Evolutionary conservation across 2,888 invertebrate species (phyloP).

Genomic region (Tortricodes alternella): DNA sequence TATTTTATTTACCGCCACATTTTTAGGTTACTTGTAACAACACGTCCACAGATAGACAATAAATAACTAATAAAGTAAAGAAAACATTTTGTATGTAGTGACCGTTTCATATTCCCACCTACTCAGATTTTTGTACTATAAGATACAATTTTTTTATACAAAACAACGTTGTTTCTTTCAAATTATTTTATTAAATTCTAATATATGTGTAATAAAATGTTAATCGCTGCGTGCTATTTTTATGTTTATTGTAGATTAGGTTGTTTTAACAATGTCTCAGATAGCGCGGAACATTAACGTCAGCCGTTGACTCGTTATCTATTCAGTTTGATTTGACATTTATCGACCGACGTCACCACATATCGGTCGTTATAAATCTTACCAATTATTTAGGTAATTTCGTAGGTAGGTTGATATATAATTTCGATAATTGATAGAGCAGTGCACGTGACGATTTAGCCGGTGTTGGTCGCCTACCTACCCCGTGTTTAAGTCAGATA

Average conservation of each 20-base stretch:
- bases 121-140: no score
- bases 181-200: not conserved
- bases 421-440: conserved; percentile 32
- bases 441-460: conserved; percentile 41
- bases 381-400: conserved; percentile 39
- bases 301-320: not conserved
- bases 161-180: not conserved
- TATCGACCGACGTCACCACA: conserved; percentile 49
- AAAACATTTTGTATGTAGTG: no score
- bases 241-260: not conserved
- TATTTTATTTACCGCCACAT: conserved; percentile 31
- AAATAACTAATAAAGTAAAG: not conserved
- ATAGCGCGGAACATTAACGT: not conserved
- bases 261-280: not conserved
- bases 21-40: conserved; percentile 24
- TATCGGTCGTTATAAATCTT: conserved; percentile 30
- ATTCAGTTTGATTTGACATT: conserved; percentile 33
- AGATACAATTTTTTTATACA: not conserved
- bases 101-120: no score
- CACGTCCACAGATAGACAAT: not conserved
- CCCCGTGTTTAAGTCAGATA: not conserved
- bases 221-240: no score
- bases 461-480: not conserved
- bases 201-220: no score
- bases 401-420: conserved; percentile 33